phyloP scores from a whole-genome alignment of 2,113 vertebrate species.

The Engraulis encrasicolus region DNA sequence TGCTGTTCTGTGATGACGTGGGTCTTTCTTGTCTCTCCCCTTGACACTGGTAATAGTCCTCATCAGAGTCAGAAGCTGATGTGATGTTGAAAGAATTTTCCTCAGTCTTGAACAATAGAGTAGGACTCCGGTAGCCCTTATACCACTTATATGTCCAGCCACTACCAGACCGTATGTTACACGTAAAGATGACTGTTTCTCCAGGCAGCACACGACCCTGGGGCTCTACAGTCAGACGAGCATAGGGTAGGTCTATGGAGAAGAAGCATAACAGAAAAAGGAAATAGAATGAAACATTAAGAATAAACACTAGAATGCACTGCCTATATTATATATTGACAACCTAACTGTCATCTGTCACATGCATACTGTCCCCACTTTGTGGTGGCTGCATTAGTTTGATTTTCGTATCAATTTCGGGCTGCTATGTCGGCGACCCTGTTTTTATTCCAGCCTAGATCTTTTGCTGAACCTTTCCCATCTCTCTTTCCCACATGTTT shows the following conservation, averaged over 20 bases:
- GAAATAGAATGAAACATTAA: background rate
- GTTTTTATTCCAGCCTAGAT: too few species aligned
- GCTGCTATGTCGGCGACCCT: too few species aligned
- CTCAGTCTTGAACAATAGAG: background rate
- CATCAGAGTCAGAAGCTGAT: background rate
- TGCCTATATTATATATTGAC: too few species aligned
- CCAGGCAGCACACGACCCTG: background rate
- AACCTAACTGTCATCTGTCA: too few species aligned
- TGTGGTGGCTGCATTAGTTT: too few species aligned
- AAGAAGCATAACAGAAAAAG: background rate
- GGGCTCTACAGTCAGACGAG: constrained; percentile 1
- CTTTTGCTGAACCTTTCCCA: too few species aligned
- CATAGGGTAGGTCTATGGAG: background rate
- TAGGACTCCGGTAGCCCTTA: background rate
- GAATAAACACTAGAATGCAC: too few species aligned
- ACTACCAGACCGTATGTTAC: background rate
- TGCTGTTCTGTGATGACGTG: background rate
- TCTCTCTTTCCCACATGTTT: too few species aligned
- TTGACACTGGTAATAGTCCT: constrained; percentile 22
- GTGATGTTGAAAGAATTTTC: constrained; percentile 28
- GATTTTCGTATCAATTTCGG: too few species aligned
- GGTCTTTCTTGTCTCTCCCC: background rate
- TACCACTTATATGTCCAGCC: background rate
- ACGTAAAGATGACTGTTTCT: constrained; percentile 9
- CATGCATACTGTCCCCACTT: too few species aligned